Evolutionary conservation across 2,888 invertebrate species (phyloP), one percentile per base, ranked within the genome.

Genomic region (Alentia gelatinosa): DNA sequence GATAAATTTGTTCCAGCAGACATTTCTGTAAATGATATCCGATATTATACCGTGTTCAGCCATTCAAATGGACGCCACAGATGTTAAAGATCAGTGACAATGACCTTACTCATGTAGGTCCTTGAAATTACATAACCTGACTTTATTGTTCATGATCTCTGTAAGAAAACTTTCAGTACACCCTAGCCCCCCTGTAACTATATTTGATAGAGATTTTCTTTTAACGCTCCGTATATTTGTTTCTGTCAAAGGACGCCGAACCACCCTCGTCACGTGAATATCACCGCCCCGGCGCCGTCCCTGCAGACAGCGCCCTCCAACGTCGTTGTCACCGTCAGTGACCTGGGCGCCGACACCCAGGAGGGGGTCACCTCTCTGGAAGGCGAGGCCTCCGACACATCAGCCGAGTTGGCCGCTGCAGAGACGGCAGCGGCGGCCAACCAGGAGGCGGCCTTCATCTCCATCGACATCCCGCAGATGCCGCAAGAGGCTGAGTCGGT

Each of bases 401-500:
- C 1, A 26, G 26, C 75, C 26, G 15, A 3, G 1, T 19, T 19
- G 3, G 26, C 75, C 3, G 75, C 75, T n/a, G 19, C 3, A 30
- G 7, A 30, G 37, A 39, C 35, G 40, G 40, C 83, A 39, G 40
- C 39, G 15, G 3, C 35, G 15, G 39, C 7, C 7, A 12, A 9
- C n/a, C 83, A 37, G 40, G 83, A 83, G 83, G 23, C 83, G 39
- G 83, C 83, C 33, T 1, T 83, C 23, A 83, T 83, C 40, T 83
- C 83, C 40, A 83, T 83, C 3, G 83, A 83, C 37, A 83, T 83
- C 19, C 83, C 83, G 19, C 83, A 83, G 26, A 40, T 83, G 39
- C 19, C 39, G 4, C 83, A 83, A 26, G 83, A 83, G 39, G 15
- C 26, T 37, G 83, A 83, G n/a, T 83, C 83, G 1, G 68, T 68